These are phyloP conservation scores for Galaxias olidus DNA, from an alignment of 2,797 vertebrate species.

Conservation along the genomic window DNA sequence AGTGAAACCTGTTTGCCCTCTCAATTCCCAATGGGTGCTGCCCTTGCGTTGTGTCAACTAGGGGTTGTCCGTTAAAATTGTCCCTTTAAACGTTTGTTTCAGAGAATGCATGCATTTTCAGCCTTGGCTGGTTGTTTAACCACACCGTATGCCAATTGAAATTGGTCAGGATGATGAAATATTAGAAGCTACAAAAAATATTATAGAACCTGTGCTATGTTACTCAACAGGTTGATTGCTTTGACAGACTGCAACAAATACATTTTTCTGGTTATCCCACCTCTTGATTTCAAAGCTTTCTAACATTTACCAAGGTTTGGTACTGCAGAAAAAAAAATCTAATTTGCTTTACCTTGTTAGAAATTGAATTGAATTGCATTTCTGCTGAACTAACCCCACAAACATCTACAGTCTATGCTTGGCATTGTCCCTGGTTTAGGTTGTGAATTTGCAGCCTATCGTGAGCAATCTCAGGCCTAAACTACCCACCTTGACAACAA, in stretches of 20 bases:
- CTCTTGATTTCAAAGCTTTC: conserved; percentile 42
- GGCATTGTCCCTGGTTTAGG: too few species aligned
- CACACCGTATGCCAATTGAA: conserved; percentile 40
- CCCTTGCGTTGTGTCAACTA: conserved; percentile 15
- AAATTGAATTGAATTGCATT: too few species aligned
- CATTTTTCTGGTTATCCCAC: conserved; percentile 57
- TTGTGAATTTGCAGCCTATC: too few species aligned
- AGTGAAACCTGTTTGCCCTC: conserved; percentile 20
- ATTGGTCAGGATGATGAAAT: conserved; percentile 56
- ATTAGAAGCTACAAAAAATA: conserved; percentile 53
- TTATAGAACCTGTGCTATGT: conserved; percentile 50
- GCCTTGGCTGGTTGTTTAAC: conserved; percentile 34
- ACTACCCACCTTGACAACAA: too few species aligned
- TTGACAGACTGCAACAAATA: conserved; percentile 51
- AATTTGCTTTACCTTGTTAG: too few species aligned
- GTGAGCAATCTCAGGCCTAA: too few species aligned
- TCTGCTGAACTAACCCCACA: too few species aligned
- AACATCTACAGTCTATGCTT: too few species aligned
- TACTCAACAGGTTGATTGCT: conserved; percentile 56
- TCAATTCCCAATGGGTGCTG: conserved; percentile 22
- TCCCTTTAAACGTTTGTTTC: neutral
- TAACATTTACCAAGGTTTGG: conserved; percentile 31
- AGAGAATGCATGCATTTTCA: conserved; percentile 26
- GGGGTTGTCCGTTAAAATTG: conserved; percentile 11
- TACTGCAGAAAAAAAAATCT: conserved; percentile 3